Base-by-base conservation (phyloP, 1,140 invertebrate genomes). In the Yoshiicerus persimilis region DNA sequence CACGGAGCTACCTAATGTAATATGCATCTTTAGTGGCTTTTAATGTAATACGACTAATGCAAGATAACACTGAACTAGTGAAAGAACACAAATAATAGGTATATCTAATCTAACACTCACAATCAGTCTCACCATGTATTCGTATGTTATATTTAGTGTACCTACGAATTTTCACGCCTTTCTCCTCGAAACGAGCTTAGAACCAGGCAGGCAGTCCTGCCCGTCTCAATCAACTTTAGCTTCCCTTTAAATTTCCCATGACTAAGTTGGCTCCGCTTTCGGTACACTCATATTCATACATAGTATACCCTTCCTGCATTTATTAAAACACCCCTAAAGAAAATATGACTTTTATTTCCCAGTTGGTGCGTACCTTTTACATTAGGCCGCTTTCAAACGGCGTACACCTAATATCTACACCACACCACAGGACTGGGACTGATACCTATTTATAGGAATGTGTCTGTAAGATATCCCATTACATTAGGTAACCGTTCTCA, bases 341-440 rank as follows among this genome's bases (percentile, higher is more conserved):
- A 84, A 39, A 84, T 56, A 47, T 84, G 83, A 84, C 83, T 84
- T 84, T 84, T 84, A 84, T 84, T 84, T 84, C 39, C 11, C 75
- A 20, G 75, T 30, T 30, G 30, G 47, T 70, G 64, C 64, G 64
- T 70, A 30, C 64, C 47, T 56, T 56, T 56, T 27, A 70, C 66
- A 70, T 16, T 10, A 10, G 30, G 11, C 13, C 6, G 30, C 27
- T 70, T 2, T 13, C 9, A 2, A 11, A 47, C 6, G 11, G 41
- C 41, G 41, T 47, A 47, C n/a, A n/a, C 2, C 20, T 56, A n/a
- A 41, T 4, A 25, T 64, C n/a, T 23, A n/a, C 4, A 23, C 62
- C 25, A 23, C 62, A 64, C 62, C 39, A 11, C 1, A 11, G 20
- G 41, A 56, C 3, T 56, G 13, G 20, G 20, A 1, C 47, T 56